Percentiles rank a stretch among this genome's conserved stretches.
Evolutionary conservation across 2,113 vertebrate genomes (phyloP).

Genomic region (Gobio gobio): DNA sequence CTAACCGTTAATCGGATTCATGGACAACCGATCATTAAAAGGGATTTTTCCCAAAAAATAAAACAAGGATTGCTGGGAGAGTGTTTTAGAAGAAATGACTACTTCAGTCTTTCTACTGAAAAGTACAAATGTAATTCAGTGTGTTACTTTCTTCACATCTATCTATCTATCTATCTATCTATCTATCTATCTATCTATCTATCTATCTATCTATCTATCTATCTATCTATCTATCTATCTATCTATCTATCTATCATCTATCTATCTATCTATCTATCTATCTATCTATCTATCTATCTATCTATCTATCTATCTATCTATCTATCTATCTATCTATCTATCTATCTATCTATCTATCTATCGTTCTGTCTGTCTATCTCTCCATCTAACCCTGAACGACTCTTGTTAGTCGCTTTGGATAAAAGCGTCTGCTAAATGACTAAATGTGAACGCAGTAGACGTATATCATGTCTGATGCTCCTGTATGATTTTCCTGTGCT

Average conservation of each 20-base stretch:
- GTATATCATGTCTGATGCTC: background rate
- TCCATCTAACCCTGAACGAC: too few species aligned
- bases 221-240: background rate
- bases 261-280: background rate
- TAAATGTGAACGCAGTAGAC: background rate
- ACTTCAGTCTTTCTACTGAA: too few species aligned
- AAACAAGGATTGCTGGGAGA: too few species aligned
- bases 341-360: rapidly evolving
- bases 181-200: background rate
- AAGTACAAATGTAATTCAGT: too few species aligned
- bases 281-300: background rate
- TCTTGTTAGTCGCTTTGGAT: too few species aligned
- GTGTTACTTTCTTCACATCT: background rate
- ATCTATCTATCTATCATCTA: rapidly evolving
- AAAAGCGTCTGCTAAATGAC: too few species aligned
- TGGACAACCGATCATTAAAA: background rate
- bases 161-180: background rate
- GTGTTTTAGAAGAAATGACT: too few species aligned
- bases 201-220: background rate
- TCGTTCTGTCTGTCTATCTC: background rate
- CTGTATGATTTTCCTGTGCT: background rate
- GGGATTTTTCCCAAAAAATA: too few species aligned
- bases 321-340: background rate
- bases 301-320: background rate
- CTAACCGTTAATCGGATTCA: background rate